Conservation (phyloP, 2,888 invertebrate genomes). For the Drosophila siamana region DNA sequence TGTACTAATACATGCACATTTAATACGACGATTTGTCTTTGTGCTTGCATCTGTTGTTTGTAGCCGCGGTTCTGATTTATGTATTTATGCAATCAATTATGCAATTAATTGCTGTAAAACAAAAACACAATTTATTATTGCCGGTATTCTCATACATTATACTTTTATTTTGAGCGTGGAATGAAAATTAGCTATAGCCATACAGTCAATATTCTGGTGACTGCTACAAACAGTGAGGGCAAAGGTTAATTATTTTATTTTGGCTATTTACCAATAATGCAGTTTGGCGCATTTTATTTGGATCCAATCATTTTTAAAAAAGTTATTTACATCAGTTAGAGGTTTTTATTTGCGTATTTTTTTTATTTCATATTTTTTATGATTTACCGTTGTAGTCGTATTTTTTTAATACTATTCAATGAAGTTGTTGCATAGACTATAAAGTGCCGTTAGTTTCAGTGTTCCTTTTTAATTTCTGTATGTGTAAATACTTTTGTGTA, state of each 20-base stretch:
- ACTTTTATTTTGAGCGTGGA: conserved; percentile 51
- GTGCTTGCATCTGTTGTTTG: conserved; percentile 33
- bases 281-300: too few species aligned
- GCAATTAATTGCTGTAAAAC: conserved; percentile 74
- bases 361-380: too few species aligned
- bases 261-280: neutral
- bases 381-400: too few species aligned
- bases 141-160: conserved; percentile 1
- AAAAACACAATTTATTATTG: conserved; percentile 52
- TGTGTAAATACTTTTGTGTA: neutral
- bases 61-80: conserved; percentile 56
- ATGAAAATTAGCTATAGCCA: conserved; percentile 74
- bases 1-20: conserved; percentile 4
- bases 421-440: too few species aligned
- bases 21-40: conserved; percentile 24
- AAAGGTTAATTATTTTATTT: neutral
- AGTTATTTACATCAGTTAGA: too few species aligned
- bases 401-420: too few species aligned
- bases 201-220: conserved; percentile 33
- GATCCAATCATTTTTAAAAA: too few species aligned
- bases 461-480: neutral
- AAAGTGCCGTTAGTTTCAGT: neutral
- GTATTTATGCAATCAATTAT: conserved; percentile 76
- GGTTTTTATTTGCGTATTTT: too few species aligned
- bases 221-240: neutral